Base-by-base conservation (phyloP, 1,140 invertebrate genomes). In the Oncopodura yosiiana region DNA sequence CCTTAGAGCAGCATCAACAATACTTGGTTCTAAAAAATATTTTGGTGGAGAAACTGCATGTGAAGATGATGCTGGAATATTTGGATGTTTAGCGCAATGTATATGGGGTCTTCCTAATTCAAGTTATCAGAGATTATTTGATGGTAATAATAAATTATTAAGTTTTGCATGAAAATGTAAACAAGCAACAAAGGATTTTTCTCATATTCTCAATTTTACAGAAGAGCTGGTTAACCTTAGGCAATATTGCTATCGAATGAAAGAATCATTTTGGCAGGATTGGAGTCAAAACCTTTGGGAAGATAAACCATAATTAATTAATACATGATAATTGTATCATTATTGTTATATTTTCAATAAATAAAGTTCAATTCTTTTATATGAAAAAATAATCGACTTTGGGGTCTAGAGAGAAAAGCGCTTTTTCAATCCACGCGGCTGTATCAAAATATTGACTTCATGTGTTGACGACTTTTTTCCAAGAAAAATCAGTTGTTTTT, bases 11-110 rank as follows among this genome's bases (percentile, higher is more conserved):
- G 39, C 64, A 12, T 63, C 61, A n/a, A 30, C 14, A 23, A 37
- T 55, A 3, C 32, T 62, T 5, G 60, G 60, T 18, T 59, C 58
- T 6, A 62, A 62, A 16, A 55, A 55, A 30, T 75, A 68, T 55
- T 61, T 73, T 19, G 60, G 71, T 42, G 73, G 73, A 3, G 66
- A 72, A 3, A 43, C 66, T 26, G 68, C 72, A 0, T 63, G 59
- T 34, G 69, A 71, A 53, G 67, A 67, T 11, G 73, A 75, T 54
- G 73, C 71, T 63, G 64, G 67, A 12, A 49, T 73, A 24, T 75
- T 75, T 66, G 73, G 70, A 8, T 66, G 69, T 56, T 43, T 75
- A 26, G 61, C 62, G 5, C 70, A 71, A 60, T 58, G 69, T 18
- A 42, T 69, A 11, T 73, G 68, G 68, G 69, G 69, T 42, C 67